Percentiles rank a stretch among this genome's conserved stretches.
Evolutionary conservation across 1,140 invertebrate genomes (phyloP).

Genomic region (Microplitis demolitor): DNA sequence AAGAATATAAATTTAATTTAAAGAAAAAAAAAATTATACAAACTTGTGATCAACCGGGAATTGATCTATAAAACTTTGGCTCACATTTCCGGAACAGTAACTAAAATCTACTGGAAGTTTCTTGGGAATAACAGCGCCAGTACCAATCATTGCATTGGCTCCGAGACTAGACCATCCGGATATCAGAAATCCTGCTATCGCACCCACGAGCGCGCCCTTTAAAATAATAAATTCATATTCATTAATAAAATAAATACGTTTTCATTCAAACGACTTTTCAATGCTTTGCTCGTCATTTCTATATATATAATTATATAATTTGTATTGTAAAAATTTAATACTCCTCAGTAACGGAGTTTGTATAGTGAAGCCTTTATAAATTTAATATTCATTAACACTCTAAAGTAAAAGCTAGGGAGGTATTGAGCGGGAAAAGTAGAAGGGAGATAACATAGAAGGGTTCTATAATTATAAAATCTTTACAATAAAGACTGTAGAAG

Average conservation of each 20-base stretch:
- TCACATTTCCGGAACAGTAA: constrained; percentile 47
- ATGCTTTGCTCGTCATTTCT: too few relatives aligned
- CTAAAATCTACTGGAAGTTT: constrained; percentile 48
- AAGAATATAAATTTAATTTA: constrained; percentile 11
- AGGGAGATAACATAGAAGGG: background rate
- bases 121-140: constrained; percentile 42
- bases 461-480: background rate
- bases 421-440: background rate
- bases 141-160: constrained; percentile 45
- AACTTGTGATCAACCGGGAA: constrained; percentile 44
- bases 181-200: constrained; percentile 47
- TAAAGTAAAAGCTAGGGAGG: too few relatives aligned
- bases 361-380: background rate
- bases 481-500: background rate
- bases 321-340: background rate
- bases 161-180: constrained; percentile 54
- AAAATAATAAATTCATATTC: constrained; percentile 20
- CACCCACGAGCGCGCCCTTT: constrained; percentile 53
- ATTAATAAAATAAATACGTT: too few relatives aligned
- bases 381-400: background rate
- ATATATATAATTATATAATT: too few relatives aligned
- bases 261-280: too few relatives aligned
- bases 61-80: constrained; percentile 44
- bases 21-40: constrained; percentile 28
- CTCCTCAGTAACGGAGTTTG: too few relatives aligned